Conservation (phyloP, 1,140 invertebrate genomes). For the Spodoptera frugiperda region DNA sequence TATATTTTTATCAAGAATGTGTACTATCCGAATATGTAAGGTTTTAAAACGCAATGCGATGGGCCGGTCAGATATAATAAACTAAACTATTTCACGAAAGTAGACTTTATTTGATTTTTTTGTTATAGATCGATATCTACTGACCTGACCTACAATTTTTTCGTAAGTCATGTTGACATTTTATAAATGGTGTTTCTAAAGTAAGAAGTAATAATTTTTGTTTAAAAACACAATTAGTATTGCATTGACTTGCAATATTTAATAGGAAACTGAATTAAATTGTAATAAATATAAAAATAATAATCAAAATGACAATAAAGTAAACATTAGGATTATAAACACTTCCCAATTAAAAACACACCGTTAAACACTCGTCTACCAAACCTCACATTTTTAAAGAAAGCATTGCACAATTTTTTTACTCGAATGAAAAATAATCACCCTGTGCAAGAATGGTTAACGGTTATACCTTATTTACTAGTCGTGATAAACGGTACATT, state of each 20-base stretch:
- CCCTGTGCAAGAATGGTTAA: constrained; percentile 59
- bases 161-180: not conserved
- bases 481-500: constrained; percentile 72
- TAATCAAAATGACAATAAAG: no score
- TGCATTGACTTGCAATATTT: not conserved
- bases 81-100: constrained; percentile 31
- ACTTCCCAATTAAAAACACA: not conserved
- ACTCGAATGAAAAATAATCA: constrained; percentile 35
- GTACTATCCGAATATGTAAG: not conserved
- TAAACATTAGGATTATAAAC: not conserved
- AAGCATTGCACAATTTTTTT: not conserved
- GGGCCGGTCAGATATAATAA: constrained; percentile 8
- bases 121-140: constrained; percentile 2
- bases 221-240: not conserved
- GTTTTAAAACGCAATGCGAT: constrained; percentile 12
- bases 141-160: constrained; percentile 38
- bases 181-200: constrained; percentile 5
- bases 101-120: constrained; percentile 44
- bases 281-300: no score
- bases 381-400: no score
- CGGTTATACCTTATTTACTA: constrained; percentile 63
- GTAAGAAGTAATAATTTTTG: no score
- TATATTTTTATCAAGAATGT: not conserved
- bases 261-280: not conserved
- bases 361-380: no score